phyloP scores from a whole-genome alignment of 2,888 invertebrate genomes.

The Hylaea fasciaria region DNA sequence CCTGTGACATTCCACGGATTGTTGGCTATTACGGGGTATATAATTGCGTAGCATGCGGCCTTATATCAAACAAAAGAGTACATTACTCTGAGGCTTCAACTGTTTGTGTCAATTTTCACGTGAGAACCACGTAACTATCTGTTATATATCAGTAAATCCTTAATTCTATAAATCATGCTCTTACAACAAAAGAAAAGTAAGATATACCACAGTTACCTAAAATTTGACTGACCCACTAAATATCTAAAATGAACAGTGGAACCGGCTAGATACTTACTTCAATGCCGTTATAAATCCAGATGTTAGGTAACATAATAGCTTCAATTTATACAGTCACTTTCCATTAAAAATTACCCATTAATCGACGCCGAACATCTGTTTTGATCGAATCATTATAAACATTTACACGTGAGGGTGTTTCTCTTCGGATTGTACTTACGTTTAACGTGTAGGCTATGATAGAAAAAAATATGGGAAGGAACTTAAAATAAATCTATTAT shows the following conservation, averaged over 20 bases:
- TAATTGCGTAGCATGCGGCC: constrained; percentile 7
- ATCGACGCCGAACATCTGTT: constrained; percentile 62
- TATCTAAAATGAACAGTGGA: constrained; percentile 28
- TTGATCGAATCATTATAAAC: constrained; percentile 58
- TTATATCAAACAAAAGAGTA: background rate
- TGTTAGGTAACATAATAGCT: constrained; percentile 12
- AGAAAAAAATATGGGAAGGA: too few species aligned
- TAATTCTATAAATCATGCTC: too few species aligned
- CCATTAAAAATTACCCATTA: constrained; percentile 60
- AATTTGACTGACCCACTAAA: background rate
- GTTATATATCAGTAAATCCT: too few species aligned
- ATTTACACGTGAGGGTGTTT: constrained; percentile 52
- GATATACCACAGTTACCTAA: background rate
- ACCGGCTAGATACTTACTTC: too few species aligned
- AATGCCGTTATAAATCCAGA: too few species aligned
- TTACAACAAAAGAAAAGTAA: background rate
- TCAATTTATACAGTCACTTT: constrained; percentile 33
- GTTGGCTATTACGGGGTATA: constrained; percentile 36
- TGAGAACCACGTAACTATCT: background rate
- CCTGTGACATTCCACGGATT: constrained; percentile 60
- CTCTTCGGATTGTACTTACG: background rate
- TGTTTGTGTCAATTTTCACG: background rate
- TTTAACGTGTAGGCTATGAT: background rate
- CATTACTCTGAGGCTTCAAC: background rate
- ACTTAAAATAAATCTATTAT: too few species aligned